A percentile compares a stretch with the other conserved stretches of the same genome.
phyloP scores from a whole-genome alignment of 2,797 vertebrate species.

The Pyrocephalus nanus region DNA sequence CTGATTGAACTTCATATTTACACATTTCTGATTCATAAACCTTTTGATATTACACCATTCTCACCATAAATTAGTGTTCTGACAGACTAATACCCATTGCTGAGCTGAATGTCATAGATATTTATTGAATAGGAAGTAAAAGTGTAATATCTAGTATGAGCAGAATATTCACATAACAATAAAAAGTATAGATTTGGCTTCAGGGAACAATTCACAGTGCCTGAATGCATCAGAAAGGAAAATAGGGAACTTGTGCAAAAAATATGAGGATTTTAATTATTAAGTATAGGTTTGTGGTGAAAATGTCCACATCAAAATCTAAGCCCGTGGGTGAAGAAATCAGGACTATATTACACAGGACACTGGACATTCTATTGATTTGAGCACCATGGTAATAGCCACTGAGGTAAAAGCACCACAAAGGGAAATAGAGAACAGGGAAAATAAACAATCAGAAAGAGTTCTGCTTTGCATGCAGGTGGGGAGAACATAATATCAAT shows the following conservation, averaged over 20 bases:
- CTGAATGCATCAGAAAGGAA: constrained; percentile 22
- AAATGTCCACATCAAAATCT: constrained; percentile 22
- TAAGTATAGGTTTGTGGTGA: background rate
- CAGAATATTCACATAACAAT: constrained; percentile 74
- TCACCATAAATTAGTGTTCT: constrained; percentile 66
- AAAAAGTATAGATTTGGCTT: constrained; percentile 73
- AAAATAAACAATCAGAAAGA: background rate
- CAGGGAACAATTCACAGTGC: constrained; percentile 59
- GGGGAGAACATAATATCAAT: background rate
- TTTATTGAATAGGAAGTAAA: constrained; percentile 70
- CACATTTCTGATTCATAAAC: constrained; percentile 56
- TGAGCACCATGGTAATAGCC: constrained; percentile 14
- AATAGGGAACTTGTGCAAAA: constrained; percentile 36
- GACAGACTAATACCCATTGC: constrained; percentile 56
- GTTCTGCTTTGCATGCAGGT: background rate
- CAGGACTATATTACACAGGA: background rate
- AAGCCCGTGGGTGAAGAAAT: constrained; percentile 27
- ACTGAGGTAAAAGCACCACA: background rate
- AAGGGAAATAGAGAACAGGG: background rate
- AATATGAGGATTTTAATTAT: constrained; percentile 45
- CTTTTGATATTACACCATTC: constrained; percentile 68
- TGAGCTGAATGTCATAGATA: constrained; percentile 23
- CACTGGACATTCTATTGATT: constrained; percentile 49
- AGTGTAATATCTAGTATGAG: constrained; percentile 54
- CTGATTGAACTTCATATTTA: constrained; percentile 54